phyloP scores from a whole-genome alignment of 2,113 vertebrate genomes.

The Campylorhamphus procurvoides region DNA sequence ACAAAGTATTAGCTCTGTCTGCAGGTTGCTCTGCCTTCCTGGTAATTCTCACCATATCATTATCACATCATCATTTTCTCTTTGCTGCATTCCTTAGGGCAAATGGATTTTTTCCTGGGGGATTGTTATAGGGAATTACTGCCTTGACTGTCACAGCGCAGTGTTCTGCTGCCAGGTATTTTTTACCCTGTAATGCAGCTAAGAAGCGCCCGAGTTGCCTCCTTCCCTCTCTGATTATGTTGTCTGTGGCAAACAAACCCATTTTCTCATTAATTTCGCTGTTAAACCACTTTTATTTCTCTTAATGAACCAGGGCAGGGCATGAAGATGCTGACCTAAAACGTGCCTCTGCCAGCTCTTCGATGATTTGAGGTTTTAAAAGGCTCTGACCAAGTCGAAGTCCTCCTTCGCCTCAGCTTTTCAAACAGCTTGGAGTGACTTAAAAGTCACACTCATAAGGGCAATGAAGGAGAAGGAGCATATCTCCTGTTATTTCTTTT shows the following conservation, averaged over 20 bases:
- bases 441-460: not conserved
- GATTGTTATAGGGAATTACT: not conserved
- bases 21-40: not conserved
- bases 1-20: not conserved
- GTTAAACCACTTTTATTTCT: rapidly evolving
- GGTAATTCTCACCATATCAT: not conserved
- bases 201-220: not conserved
- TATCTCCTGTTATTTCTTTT: not conserved
- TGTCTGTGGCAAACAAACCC: not conserved
- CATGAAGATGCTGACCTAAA: not conserved
- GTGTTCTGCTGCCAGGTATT: not conserved
- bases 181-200: not conserved
- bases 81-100: not conserved
- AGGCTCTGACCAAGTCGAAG: not conserved
- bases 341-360: not conserved
- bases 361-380: not conserved
- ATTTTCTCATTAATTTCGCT: not conserved
- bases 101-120: not conserved
- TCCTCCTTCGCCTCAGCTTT: not conserved
- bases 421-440: not conserved
- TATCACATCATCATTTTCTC: not conserved
- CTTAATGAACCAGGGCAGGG: not conserved
- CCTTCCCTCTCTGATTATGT: not conserved
- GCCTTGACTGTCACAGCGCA: not conserved
- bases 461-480: not conserved